These are phyloP conservation scores for Periophthalmodon schlosseri DNA, from an alignment of 2,113 vertebrate species.

Conservation along the genomic window DNA sequence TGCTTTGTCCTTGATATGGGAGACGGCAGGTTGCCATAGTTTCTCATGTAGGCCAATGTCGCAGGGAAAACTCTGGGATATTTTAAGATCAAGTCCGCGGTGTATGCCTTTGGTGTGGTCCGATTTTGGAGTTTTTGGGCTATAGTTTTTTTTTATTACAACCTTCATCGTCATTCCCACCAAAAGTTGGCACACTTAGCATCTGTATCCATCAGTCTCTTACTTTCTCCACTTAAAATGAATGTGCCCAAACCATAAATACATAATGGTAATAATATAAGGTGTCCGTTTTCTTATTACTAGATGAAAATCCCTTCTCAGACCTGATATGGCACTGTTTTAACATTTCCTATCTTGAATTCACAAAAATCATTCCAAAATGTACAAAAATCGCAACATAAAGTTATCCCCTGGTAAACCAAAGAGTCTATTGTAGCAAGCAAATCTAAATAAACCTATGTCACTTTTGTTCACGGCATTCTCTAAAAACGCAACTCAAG, in stretches of 20 bases:
- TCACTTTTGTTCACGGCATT: slow-evolving; percentile 75
- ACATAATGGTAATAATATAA: slow-evolving; percentile 72
- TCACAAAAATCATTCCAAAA: slow-evolving; percentile 67
- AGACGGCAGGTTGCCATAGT: slow-evolving; percentile 28
- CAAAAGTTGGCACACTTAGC: slow-evolving; percentile 59
- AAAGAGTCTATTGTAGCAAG: slow-evolving; percentile 78
- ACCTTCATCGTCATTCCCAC: slow-evolving; percentile 79
- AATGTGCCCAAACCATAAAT: slow-evolving; percentile 72
- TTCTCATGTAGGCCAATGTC: slow-evolving; percentile 6
- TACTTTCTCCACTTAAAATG: slow-evolving; percentile 46
- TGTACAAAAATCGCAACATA: slow-evolving; percentile 67
- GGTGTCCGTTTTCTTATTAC: slow-evolving; percentile 56
- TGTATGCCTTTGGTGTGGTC: slow-evolving; percentile 64
- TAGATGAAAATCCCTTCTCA: slow-evolving; percentile 59
- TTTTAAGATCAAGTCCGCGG: slow-evolving; percentile 10
- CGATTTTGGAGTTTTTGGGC: slow-evolving; percentile 66
- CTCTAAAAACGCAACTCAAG: slow-evolving; percentile 74
- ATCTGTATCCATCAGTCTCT: slow-evolving; percentile 18
- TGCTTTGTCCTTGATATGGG: slow-evolving; percentile 58
- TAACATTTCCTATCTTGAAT: slow-evolving; percentile 69
- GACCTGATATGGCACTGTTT: slow-evolving; percentile 76
- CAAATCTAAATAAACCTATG: slow-evolving; percentile 77
- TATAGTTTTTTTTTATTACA: slow-evolving; percentile 46
- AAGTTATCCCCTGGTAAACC: slow-evolving; percentile 66
- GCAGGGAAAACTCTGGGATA: not conserved